Evolutionary conservation across 2,113 vertebrate genomes (phyloP), one percentile per base, ranked within the genome.

Genomic region (Macaca nemestrina): DNA sequence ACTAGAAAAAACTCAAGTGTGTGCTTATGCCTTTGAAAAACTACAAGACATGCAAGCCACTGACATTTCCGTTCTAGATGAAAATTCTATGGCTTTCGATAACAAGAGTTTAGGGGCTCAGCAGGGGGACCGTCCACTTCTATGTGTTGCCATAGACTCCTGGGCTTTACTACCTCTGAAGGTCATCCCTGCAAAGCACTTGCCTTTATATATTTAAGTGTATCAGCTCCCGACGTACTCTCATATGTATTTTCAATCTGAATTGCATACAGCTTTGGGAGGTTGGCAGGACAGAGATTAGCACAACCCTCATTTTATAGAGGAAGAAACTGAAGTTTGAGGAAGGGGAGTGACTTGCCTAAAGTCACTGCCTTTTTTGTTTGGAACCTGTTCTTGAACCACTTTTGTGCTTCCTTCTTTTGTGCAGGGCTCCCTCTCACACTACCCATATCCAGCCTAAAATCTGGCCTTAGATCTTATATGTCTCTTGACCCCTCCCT

Each of bases 11-110:
- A 76, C 27, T 52, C 22, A 20, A 18, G 9, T 67, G 32, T 89
- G 52, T 81, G 61, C 52, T 84, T 88, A 89, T 86, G 22, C 27
- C 43, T 90, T 94, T 91, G 82, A 64, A 97, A 96, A 94, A 57
- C 61, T 92, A 38, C 16, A 72, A 91, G 57, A 88, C 20, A 76
- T 45, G 16, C 38, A 72, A 92, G 50, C 35, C 35, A 94, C 17
- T 61, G 32, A 75, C 10, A 61, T 83, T 95, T 73, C 43, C 45
- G 93, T 76, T 75, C 64, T 67, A 59, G 48, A 55, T 81, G 50
- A 83, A 95, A 96, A 86, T 76, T 92, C 32, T 78, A 27, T 84
- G 38, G 27, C 57, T 97, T 95, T 55, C 48, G 79, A 82, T 86
- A 84, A 73, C 18, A 94, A 84, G 76, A 90, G 10, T 81, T 81